Base-by-base conservation (phyloP, 2,888 invertebrate genomes). In the Pseudococcus viburni region DNA sequence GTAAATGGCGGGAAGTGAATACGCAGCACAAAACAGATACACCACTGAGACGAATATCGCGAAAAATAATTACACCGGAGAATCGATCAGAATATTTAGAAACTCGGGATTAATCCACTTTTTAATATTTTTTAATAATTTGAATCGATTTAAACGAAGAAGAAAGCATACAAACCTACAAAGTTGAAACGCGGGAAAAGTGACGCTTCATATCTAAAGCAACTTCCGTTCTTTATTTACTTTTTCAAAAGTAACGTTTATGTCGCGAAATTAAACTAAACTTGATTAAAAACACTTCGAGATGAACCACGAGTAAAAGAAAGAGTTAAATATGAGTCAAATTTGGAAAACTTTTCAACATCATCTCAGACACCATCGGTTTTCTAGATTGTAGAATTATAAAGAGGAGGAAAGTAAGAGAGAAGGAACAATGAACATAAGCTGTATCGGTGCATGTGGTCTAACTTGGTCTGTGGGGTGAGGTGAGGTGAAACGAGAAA, bases 141-240 rank as follows among this genome's bases (percentile, higher is more conserved):
- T 33, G 15, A 19, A 83, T 17, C 15, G 33, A 46, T 83, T 17
- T n/a, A 42, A 83, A 46, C 46, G 19, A 83, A 83, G 46, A 46
- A 83, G n/a, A 83, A 83, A 46, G 42, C 80, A 46, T 46, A 42
- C 80, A 83, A 83, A 83, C 80, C 46, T 83, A 83, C 11, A 46
- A 46, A 46, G 80, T 46, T 83, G 46, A 59, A 85, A 85, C 85
- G 85, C 85, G 85, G 85, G 85, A 85, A 85, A 85, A 59, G 59
- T 33, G 85, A 85, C 85, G 85, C 85, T 85, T 59, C 59, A 85
- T 85, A 51, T 59, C 19, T 84, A 51, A 51, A 12, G 9, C 39
- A n/a, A 85, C 85, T 85, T 85, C 85, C 85, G 85, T 48, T 85
- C 85, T 55, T 85, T 59, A 85, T 83, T 83, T 83, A 83, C 80